Conservation (phyloP, 1,140 invertebrate species). For the Drosophila quadrilineata region DNA sequence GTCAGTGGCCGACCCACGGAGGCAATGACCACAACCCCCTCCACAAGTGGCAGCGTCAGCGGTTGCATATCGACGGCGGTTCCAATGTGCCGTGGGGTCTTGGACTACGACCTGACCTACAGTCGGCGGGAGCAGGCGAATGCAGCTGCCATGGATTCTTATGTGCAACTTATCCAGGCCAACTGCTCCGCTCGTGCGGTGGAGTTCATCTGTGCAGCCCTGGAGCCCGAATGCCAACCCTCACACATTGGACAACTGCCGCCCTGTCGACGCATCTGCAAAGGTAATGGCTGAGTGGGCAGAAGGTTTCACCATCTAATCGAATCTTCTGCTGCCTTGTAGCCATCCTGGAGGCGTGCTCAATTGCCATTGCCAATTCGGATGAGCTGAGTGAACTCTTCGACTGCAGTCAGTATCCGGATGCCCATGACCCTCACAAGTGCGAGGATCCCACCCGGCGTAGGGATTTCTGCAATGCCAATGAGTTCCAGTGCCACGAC, state of each 20-base stretch:
- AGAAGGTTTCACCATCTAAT: not conserved
- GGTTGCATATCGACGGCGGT: conserved; percentile 75
- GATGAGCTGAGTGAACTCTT: conserved; percentile 83
- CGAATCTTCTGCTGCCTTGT: not conserved
- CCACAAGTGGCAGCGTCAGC: conserved; percentile 56
- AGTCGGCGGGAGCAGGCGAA: conserved; percentile 44
- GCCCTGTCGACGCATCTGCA: conserved; percentile 86
- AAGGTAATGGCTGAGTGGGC: conserved; percentile 82
- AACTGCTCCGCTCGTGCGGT: conserved; percentile 85
- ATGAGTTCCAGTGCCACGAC: conserved; percentile 85
- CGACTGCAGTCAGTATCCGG: conserved; percentile 84
- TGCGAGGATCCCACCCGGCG: conserved; percentile 76
- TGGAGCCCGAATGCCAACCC: conserved; percentile 86
- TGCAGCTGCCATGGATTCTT: conserved; percentile 41
- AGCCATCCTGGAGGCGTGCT: conserved; percentile 85
- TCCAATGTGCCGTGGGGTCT: conserved; percentile 83
- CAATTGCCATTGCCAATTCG: conserved; percentile 83
- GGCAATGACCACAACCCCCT: conserved; percentile 80
- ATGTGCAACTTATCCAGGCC: conserved; percentile 82
- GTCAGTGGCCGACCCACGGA: conserved; percentile 48
- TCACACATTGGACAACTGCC: conserved; percentile 83
- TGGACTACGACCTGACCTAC: conserved; percentile 85
- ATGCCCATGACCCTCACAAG: conserved; percentile 81
- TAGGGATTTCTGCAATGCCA: conserved; percentile 82
- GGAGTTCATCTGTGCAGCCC: conserved; percentile 85